Evolutionary conservation across 2,888 invertebrate genomes (phyloP).

Genomic region (Trachelus iudaicus): DNA sequence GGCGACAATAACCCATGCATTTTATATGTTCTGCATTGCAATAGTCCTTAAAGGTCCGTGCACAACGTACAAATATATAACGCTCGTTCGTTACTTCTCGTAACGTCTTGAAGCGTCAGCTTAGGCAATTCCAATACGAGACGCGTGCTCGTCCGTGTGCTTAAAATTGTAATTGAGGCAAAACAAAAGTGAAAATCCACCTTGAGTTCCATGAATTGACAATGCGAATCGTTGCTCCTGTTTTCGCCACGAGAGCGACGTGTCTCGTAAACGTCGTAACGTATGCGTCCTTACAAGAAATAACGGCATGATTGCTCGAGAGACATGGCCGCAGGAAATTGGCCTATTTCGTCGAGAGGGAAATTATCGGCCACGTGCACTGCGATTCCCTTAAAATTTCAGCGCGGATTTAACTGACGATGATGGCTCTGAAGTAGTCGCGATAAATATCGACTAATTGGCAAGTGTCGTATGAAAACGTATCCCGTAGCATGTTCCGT

Average conservation of each 20-base stretch:
- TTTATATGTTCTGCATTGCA: slow-evolving; percentile 42
- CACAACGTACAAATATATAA: slow-evolving; percentile 5
- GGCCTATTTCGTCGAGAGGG: neutral
- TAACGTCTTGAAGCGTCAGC: neutral
- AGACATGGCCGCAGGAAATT: neutral
- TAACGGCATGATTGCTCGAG: neutral
- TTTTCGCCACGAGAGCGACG: neutral
- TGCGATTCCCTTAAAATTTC: neutral
- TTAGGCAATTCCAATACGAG: neutral
- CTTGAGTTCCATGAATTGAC: neutral
- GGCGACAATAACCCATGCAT: slow-evolving; percentile 55
- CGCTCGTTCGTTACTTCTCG: neutral
- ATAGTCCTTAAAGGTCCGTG: slow-evolving; percentile 20
- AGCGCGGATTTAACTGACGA: neutral
- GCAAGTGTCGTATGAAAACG: neutral
- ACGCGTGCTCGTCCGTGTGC: neutral
- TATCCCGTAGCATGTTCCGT: neutral
- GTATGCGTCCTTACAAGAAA: neutral
- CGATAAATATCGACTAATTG: neutral
- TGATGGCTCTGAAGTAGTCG: neutral
- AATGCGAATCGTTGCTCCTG: neutral
- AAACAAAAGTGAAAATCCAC: neutral
- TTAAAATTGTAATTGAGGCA: neutral
- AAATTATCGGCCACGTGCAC: neutral
- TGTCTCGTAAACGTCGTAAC: neutral